Percentiles rank a stretch among this genome's conserved stretches.
These are phyloP conservation scores for Pipistrellus pygmaeus DNA, from an alignment of 2,797 vertebrate species.

Conservation along the genomic window DNA sequence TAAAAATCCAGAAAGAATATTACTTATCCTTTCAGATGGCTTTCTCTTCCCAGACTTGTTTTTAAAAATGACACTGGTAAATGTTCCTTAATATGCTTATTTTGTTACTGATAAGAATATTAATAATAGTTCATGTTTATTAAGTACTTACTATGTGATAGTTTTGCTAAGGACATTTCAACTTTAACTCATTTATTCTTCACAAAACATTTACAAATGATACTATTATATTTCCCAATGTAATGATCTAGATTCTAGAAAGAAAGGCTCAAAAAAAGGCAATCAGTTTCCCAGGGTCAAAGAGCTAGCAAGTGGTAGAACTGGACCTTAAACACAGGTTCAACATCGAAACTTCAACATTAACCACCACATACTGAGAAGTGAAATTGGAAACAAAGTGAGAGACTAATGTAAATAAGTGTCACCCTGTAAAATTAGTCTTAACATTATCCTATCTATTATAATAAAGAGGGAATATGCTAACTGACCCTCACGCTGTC, in stretches of 20 bases:
- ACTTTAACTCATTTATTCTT: not conserved
- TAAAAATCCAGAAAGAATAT: conserved; percentile 20
- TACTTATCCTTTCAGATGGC: not conserved
- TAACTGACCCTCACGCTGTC: no score
- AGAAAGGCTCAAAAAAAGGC: not conserved
- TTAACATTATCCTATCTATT: not conserved
- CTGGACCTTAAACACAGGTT: not conserved
- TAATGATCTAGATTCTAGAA: not conserved
- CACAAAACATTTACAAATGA: not conserved
- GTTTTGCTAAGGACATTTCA: not conserved
- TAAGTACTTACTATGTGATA: not conserved
- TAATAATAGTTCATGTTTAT: not conserved
- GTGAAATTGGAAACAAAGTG: not conserved
- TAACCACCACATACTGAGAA: not conserved
- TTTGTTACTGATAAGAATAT: conserved; percentile 11
- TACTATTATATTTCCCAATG: not conserved
- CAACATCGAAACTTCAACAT: not conserved
- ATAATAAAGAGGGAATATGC: no score
- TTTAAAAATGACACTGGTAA: conserved; percentile 28
- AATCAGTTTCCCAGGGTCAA: not conserved
- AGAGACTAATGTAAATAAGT: not conserved
- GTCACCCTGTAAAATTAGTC: not conserved
- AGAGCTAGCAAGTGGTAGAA: not conserved
- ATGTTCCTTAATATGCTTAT: not conserved
- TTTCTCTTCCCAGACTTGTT: not conserved